A percentile compares a stretch with the other conserved stretches of the same genome.
These are phyloP conservation scores for Sorex maritimensis DNA, from an alignment of 2,797 vertebrate species.

Conservation along the genomic window DNA sequence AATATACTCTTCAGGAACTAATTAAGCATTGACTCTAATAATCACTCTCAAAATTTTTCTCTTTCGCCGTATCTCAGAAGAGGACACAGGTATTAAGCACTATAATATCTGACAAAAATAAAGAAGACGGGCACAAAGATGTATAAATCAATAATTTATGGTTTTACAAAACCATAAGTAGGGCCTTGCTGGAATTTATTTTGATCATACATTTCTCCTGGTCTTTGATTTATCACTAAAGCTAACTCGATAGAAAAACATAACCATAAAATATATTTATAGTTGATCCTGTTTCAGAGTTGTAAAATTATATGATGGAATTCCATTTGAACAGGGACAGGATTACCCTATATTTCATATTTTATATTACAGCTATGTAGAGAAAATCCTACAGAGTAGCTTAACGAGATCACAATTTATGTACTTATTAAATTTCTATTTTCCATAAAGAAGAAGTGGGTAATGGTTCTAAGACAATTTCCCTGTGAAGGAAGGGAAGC, in stretches of 20 bases:
- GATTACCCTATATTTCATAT: slow-evolving; percentile 9
- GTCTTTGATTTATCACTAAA: neutral
- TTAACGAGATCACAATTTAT: neutral
- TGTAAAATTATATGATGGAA: neutral
- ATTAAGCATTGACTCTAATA: neutral
- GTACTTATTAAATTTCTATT: neutral
- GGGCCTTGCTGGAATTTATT: neutral
- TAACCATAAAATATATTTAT: neutral
- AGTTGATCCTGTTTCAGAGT: neutral
- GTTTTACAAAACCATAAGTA: neutral
- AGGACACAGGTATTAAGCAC: neutral
- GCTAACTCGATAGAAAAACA: slow-evolving; percentile 28
- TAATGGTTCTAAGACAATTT: slow-evolving; percentile 4
- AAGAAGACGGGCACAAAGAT: neutral
- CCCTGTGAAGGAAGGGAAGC: neutral
- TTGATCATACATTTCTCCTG: neutral
- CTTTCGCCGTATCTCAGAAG: slow-evolving; percentile 26
- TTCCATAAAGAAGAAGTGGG: neutral
- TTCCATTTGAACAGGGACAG: neutral
- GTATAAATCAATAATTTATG: slow-evolving; percentile 37
- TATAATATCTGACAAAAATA: neutral
- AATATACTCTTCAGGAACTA: neutral
- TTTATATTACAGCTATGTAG: neutral
- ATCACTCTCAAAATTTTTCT: neutral
- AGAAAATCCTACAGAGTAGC: slow-evolving; percentile 11